Evolutionary conservation across 64 coral and sea anemone species (phyloP).

Genomic region (Stichodactyla mertensii): DNA sequence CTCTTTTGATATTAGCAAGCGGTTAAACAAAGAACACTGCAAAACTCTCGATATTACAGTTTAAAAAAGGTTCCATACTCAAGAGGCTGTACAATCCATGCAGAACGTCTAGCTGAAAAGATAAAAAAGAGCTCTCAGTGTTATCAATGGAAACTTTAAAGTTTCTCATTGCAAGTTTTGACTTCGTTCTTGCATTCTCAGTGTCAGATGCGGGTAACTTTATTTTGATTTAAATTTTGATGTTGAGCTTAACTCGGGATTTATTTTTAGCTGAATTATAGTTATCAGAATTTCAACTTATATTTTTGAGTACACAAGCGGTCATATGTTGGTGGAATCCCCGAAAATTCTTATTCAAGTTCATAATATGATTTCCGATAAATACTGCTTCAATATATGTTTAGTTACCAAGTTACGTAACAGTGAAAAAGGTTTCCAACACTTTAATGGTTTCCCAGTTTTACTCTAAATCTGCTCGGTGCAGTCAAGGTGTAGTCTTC

Average conservation of each 20-base stretch:
- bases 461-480: not conserved
- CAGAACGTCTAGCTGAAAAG: not conserved
- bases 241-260: too few species aligned
- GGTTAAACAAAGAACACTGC: not conserved
- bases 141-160: not conserved
- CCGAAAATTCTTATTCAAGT: too few species aligned
- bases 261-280: too few species aligned
- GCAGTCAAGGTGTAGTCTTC: too few species aligned
- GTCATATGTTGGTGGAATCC: too few species aligned
- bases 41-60: not conserved
- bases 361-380: too few species aligned
- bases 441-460: not conserved
- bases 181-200: not conserved
- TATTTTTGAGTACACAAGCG: too few species aligned
- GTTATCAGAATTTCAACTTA: too few species aligned
- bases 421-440: not conserved
- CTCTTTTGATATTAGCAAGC: not conserved
- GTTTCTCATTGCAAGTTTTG: not conserved
- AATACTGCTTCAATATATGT: too few species aligned
- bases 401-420: not conserved
- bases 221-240: too few species aligned
- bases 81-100: too few species aligned
- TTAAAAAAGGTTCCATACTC: too few species aligned
- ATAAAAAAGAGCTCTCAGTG: not conserved
- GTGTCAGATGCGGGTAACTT: not conserved